Evolutionary conservation across 2,797 vertebrate genomes (phyloP).

Genomic region (Melanotaenia boesemani): DNA sequence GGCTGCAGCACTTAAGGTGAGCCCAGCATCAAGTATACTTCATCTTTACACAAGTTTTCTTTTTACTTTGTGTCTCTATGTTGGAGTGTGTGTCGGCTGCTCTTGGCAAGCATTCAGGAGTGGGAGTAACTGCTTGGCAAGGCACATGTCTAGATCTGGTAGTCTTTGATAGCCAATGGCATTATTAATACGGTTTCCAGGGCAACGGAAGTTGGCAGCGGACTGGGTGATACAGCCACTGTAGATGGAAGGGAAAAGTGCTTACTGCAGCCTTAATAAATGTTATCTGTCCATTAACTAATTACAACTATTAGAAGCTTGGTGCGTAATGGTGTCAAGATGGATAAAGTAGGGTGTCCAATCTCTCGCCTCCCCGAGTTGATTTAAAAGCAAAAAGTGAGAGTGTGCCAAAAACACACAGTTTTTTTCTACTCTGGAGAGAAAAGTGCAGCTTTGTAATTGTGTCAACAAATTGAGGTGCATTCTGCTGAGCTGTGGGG

Average conservation of each 20-base stretch:
- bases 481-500: constrained; percentile 64
- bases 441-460: constrained; percentile 65
- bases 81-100: constrained; percentile 41
- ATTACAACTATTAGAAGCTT: constrained; percentile 85
- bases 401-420: constrained; percentile 72
- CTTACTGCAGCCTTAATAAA: constrained; percentile 84
- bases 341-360: constrained; percentile 60
- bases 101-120: constrained; percentile 69
- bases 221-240: constrained; percentile 47
- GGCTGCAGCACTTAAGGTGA: constrained; percentile 42
- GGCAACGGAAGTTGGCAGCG: constrained; percentile 70
- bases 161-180: constrained; percentile 68
- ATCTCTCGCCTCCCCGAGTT: constrained; percentile 40
- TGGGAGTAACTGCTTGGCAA: constrained; percentile 77
- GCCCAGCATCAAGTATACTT: constrained; percentile 53
- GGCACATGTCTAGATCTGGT: constrained; percentile 66
- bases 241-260: constrained; percentile 69
- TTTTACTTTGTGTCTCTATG: constrained; percentile 32
- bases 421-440: constrained; percentile 23
- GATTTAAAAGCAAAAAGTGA: constrained; percentile 82
- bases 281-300: constrained; percentile 87
- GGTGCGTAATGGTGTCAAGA: constrained; percentile 67
- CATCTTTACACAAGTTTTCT: constrained; percentile 48
- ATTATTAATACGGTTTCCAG: constrained; percentile 73
- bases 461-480: constrained; percentile 60